Evolutionary conservation across 2,113 vertebrate species (phyloP), one percentile per base, ranked within the genome.

Genomic region (Phalacrocorax brasilianus): DNA sequence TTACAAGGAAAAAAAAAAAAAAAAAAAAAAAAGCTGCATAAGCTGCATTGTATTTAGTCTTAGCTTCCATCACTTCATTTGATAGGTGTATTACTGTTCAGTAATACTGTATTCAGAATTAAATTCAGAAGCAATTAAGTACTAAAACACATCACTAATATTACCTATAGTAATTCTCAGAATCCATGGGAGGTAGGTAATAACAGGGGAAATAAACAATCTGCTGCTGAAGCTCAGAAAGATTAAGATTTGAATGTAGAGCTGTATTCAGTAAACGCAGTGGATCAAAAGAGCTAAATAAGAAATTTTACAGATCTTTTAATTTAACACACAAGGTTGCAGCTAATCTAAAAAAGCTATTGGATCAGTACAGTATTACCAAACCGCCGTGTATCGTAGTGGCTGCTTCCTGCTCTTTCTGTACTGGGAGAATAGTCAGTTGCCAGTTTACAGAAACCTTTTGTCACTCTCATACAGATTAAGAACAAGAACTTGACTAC

Each of bases 21-120:
- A 23, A 8, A 27, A 47, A 65, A 45, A 32, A 85, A 42, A 18
- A 27, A 55, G 45, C 38, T 38, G 38, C 38, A 38, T 38, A 38
- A 38, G 5, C 30, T 92, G 53, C 73, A 88, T 91, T 9, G 35
- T 74, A 74, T 78, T 85, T 85, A 93, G 42, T 85, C 38, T 92
- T 97, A 95, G 27, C 67, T 95, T 97, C 77, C 82, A 47, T 97
- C 89, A 53, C 50, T 85, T 96, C 88, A 86, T 91, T 88, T 3
- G 0, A 23, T 65, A 91, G 65, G 3, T 91, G 6, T 79, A 52
- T 76, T 79, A 33, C 70, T 68, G 19, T 61, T 85, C 27, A 28
- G 33, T 81, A 78, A 44, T 40, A 59, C 22, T 72, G 27, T 40
- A 59, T 78, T 78, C 49, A 65, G 8, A 47, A 49, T 91, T 81